Evolutionary conservation across 1,140 invertebrate genomes (phyloP), one percentile per base, ranked within the genome.

Genomic region (Dinothrombium tinctorium): DNA sequence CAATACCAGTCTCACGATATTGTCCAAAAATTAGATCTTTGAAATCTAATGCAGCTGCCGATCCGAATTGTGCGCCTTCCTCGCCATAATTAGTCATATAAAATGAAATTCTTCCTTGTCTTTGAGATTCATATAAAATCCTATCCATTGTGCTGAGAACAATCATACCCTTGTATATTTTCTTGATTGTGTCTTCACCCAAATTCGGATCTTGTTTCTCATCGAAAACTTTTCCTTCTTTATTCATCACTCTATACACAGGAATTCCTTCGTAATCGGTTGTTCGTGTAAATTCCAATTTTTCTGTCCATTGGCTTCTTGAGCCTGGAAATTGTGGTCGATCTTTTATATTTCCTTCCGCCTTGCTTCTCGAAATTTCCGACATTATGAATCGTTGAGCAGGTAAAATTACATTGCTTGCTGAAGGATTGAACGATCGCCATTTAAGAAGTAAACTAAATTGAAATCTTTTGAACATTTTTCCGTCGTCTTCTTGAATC

Each of bases 61-160:
- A 90, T 1, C 90, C 92, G 50, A 96, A 71, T 49, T 78, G 74
- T 14, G 77, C 74, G 0, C 80, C 89, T 64, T 99, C 94, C 63
- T 99, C 94, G 0, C 94, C 94, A 53, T 74, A 86, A 61, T 81
- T 92, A 1, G 92, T 98, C 90, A 99, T 98, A 55, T 98, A 99
- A 59, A 99, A 99, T 1, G 89, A 95, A 51, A 99, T 98, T 38
- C 94, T 65, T 0, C 92, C 92, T 66, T 98, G 92, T 50, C 89
- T 66, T 60, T 99, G 94, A 45, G 86, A 90, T 61, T 98, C 92
- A 53, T 96, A 99, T 26, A 99, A 57, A 49, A 99, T 86, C 54
- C 77, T 74, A 56, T 99, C 94, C 81, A 98, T 84, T 9, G 76
- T 72, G 54, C 75, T 86, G 2, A 98, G 56, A 11, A 77, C 62